Conservation (phyloP, 2,797 vertebrate genomes). For the Poecile montanus region DNA sequence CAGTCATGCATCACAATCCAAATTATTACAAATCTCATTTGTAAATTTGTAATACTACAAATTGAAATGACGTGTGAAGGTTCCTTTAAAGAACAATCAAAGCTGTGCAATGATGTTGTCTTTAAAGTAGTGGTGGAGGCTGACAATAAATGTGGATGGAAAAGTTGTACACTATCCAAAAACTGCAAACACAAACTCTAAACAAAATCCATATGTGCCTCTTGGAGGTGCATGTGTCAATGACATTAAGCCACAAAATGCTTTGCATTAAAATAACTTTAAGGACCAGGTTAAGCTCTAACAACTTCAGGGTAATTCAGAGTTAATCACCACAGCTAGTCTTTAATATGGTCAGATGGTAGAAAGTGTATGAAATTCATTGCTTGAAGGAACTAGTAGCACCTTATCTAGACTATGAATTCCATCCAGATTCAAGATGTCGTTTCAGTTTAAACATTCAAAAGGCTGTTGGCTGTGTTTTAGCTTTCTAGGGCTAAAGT, state of each 20-base stretch:
- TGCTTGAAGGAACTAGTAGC: constrained; percentile 48
- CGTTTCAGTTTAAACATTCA: neutral
- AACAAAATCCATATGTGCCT: constrained; percentile 57
- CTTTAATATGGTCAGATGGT: neutral
- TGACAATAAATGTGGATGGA: constrained; percentile 15
- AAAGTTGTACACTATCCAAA: constrained; percentile 47
- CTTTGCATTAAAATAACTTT: constrained; percentile 57
- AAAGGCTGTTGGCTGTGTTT: constrained; percentile 18
- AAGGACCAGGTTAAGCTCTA: constrained; percentile 57
- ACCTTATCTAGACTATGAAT: constrained; percentile 10
- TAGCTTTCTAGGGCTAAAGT: constrained; percentile 23
- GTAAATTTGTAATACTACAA: neutral
- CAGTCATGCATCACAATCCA: neutral
- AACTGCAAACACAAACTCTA: constrained; percentile 46
- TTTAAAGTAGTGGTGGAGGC: neutral
- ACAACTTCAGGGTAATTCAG: constrained; percentile 35
- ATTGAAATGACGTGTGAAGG: neutral
- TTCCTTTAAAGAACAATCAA: neutral
- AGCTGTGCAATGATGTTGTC: neutral
- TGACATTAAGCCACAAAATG: constrained; percentile 50
- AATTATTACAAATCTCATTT: neutral
- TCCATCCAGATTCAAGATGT: neutral
- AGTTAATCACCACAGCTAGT: constrained; percentile 37
- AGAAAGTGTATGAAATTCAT: constrained; percentile 24
- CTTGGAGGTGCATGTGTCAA: constrained; percentile 65